Evolutionary conservation across 2,797 vertebrate genomes (phyloP).

Genomic region (Rhincodon typus): DNA sequence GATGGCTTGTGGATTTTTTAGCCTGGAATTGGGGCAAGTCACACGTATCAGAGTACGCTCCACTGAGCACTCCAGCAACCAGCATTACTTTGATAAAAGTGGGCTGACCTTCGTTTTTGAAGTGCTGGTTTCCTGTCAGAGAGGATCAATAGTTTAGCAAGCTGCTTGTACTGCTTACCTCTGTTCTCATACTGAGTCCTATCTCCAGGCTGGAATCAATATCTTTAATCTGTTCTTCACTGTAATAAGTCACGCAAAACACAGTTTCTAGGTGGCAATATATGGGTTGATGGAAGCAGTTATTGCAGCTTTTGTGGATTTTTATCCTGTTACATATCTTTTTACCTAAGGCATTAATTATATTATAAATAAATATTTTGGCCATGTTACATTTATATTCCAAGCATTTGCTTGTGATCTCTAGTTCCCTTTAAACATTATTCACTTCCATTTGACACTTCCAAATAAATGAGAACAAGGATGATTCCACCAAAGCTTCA

Average conservation of each 20-base stretch:
- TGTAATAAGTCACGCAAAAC: constrained; percentile 79
- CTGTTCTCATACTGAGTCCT: constrained; percentile 64
- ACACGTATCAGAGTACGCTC: constrained; percentile 41
- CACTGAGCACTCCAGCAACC: constrained; percentile 47
- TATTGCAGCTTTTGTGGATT: constrained; percentile 42
- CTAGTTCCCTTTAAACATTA: neutral
- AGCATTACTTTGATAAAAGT: constrained; percentile 62
- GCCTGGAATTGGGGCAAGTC: constrained; percentile 25
- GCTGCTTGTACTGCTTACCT: constrained; percentile 57
- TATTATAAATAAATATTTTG: no score
- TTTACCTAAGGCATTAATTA: neutral
- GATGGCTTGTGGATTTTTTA: constrained; percentile 38
- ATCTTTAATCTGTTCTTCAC: constrained; percentile 88
- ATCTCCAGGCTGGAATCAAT: constrained; percentile 83
- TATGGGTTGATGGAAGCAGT: constrained; percentile 52
- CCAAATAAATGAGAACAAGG: neutral
- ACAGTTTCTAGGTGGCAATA: constrained; percentile 74
- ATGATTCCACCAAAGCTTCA: neutral
- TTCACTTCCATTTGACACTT: neutral
- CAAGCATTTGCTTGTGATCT: neutral
- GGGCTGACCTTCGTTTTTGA: constrained; percentile 70
- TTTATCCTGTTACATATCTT: neutral
- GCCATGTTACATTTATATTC: neutral
- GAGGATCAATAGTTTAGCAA: constrained; percentile 72
- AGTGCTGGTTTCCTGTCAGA: constrained; percentile 58